These are phyloP conservation scores for Myotis davidii DNA, from an alignment of 2,113 vertebrate species.

Conservation along the genomic window DNA sequence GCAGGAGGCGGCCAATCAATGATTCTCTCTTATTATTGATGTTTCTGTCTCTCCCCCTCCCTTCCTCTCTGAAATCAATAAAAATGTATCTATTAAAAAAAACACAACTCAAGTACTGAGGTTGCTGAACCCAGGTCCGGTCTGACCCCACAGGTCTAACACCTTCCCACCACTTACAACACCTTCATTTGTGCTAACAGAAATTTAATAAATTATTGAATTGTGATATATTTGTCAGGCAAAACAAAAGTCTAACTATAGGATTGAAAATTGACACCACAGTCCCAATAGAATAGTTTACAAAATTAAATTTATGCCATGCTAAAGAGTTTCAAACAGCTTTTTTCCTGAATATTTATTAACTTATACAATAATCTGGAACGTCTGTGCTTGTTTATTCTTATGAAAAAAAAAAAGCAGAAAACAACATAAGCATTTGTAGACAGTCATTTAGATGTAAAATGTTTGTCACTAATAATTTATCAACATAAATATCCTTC, in stretches of 20 bases:
- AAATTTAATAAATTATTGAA: slow-evolving; percentile 40
- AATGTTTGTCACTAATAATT: slow-evolving; percentile 24
- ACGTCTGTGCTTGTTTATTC: background rate
- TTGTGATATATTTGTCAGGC: background rate
- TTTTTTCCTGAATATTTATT: background rate
- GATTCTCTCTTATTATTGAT: no score
- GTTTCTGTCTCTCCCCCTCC: no score
- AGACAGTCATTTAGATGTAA: background rate
- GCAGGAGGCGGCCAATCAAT: no score
- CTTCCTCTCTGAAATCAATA: no score
- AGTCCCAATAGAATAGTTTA: background rate
- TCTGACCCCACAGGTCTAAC: no score
- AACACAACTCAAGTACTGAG: no score
- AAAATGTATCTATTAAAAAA: no score
- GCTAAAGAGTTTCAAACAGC: background rate
- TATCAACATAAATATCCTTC: slow-evolving; percentile 47
- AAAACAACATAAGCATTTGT: background rate
- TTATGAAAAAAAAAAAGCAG: background rate
- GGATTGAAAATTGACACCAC: background rate
- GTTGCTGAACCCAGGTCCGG: no score
- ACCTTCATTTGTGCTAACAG: background rate
- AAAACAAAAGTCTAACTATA: background rate
- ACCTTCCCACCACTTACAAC: no score
- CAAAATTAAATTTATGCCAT: slow-evolving; percentile 25
- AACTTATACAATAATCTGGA: background rate